Conservation (phyloP, 2,113 vertebrate species). For the Mus spicilegus region DNA sequence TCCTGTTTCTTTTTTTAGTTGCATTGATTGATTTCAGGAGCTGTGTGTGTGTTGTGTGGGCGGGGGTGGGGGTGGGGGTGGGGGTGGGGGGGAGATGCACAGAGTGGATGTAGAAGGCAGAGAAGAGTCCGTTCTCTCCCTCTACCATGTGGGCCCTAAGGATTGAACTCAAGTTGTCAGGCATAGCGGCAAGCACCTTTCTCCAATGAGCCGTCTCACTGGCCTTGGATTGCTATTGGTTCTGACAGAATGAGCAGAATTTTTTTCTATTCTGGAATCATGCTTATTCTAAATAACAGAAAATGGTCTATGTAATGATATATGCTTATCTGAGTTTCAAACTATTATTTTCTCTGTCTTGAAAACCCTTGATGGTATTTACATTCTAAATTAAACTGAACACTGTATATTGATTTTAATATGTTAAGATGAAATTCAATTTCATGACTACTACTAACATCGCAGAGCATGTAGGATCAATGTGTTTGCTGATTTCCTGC, state of each 20-base stretch:
- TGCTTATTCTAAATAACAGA: slow-evolving; percentile 60
- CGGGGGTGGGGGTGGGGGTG: fast-evolving
- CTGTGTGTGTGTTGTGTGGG: no score
- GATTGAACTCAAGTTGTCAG: background rate
- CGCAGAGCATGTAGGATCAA: slow-evolving; percentile 81
- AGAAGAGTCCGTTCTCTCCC: background rate
- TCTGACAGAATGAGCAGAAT: background rate
- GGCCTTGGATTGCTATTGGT: background rate
- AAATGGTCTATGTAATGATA: slow-evolving; percentile 62
- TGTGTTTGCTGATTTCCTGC: slow-evolving; percentile 83
- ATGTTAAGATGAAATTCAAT: slow-evolving; percentile 87
- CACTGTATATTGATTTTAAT: slow-evolving; percentile 87
- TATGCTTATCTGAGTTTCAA: slow-evolving; percentile 58
- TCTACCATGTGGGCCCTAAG: no score
- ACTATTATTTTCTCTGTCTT: slow-evolving; percentile 79
- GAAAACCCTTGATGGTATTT: slow-evolving; percentile 86
- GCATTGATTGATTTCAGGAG: background rate
- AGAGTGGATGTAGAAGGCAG: no score
- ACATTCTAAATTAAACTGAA: slow-evolving; percentile 87
- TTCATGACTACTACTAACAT: slow-evolving; percentile 83
- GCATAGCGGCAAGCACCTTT: background rate
- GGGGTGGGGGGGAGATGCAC: fast-evolving
- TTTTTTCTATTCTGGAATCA: slow-evolving; percentile 50
- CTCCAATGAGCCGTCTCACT: background rate
- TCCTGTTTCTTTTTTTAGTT: background rate